Base-by-base conservation (phyloP, 1,140 invertebrate species). In the Tachypleus tridentatus region DNA sequence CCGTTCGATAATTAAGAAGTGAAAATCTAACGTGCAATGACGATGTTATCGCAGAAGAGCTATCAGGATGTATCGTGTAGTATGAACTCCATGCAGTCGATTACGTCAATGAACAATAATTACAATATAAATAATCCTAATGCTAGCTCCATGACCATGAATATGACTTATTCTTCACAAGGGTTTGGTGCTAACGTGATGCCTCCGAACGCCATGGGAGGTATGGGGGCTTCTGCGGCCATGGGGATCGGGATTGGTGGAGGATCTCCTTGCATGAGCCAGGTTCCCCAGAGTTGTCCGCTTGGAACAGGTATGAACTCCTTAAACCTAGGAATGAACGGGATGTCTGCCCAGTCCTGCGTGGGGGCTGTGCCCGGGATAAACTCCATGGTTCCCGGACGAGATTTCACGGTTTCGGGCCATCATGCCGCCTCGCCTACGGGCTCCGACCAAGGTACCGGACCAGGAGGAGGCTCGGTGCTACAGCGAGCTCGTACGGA, bases 211-310 rank as follows among this genome's bases (percentile, higher is more conserved):
- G 84, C 79, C 77, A 84, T 67, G 63, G 66, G 64, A 6, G 66
- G 64, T 52, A 69, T 71, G 70, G 67, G 69, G 11, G 62, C 63
- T 29, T 29, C 54, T 83, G 85, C 63, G 70, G 72, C 51, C 29
- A 77, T 76, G 67, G 83, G 80, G 47, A 67, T 71, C 29, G 75
- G 75, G 63, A 72, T 72, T 47, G 29, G 29, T 1, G 71, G 70
- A n/a, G 70, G 70, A 29, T 29, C 29, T 9, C 79, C 85, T 9
- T 85, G 84, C 69, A 87, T 89, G 84, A 85, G 86, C 67, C 83
- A 79, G 10, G 29, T 79, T 77, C 74, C 74, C 62, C 73, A 77
- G 4, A 77, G 76, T 73, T 71, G 74, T 53, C 53, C 65, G 49
- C 74, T 78, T 69, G 69, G 72, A 49, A 29, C 29, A 29, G 63